Evolutionary conservation across 2,113 vertebrate genomes (phyloP).

Genomic region (Odocoileus virginianus): DNA sequence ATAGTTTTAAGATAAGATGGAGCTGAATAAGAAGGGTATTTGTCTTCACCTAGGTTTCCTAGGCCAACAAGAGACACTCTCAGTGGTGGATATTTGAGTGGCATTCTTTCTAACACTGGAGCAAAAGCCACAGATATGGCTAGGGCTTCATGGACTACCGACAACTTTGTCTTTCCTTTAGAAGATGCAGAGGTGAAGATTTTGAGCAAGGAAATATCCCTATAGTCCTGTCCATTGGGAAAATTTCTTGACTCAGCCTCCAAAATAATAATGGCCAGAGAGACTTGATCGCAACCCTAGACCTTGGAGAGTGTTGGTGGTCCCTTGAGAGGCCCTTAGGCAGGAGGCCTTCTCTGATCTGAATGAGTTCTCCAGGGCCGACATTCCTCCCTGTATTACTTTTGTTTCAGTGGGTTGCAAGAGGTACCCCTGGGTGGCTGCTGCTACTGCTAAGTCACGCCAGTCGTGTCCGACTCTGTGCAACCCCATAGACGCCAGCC

Average conservation of each 20-base stretch:
- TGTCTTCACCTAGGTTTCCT: neutral
- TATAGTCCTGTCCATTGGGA: neutral
- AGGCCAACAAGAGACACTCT: neutral
- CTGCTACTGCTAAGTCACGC: too few relatives aligned
- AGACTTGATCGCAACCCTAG: neutral
- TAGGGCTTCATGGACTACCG: neutral
- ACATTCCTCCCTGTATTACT: neutral
- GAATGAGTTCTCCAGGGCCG: neutral
- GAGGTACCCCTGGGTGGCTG: neutral
- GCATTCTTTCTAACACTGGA: neutral
- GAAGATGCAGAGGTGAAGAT: neutral
- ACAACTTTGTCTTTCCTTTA: neutral
- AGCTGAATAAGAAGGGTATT: neutral
- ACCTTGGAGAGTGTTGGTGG: neutral
- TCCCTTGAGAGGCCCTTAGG: neutral
- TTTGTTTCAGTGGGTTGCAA: neutral
- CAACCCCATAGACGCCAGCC: too few relatives aligned
- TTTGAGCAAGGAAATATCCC: neutral
- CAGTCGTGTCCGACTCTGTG: too few relatives aligned
- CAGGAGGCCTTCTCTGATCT: neutral
- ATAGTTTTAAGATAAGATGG: neutral
- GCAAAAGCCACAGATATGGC: neutral
- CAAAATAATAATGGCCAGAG: constrained; percentile 24
- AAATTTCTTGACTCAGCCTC: neutral
- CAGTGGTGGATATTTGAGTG: neutral